Conservation (phyloP, 2,113 vertebrate species). For the Strix uralensis region DNA sequence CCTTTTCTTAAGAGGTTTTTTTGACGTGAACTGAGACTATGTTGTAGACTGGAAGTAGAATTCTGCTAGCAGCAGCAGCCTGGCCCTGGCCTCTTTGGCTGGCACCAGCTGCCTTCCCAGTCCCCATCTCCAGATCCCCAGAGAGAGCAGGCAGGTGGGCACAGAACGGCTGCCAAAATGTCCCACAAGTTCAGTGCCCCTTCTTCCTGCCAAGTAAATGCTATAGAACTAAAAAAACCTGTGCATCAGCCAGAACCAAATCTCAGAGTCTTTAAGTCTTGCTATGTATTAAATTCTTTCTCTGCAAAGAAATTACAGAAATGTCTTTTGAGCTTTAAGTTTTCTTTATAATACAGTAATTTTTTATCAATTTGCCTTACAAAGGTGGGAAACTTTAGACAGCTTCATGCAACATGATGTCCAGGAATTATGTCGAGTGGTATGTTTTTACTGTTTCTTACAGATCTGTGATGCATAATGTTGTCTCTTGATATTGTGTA, state of each 20-base stretch:
- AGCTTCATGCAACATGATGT: conserved; percentile 99
- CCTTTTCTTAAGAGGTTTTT: neutral
- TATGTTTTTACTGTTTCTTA: conserved; percentile 74
- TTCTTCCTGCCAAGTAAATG: neutral
- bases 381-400: conserved; percentile 98
- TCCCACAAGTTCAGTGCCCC: neutral
- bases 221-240: neutral
- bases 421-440: conserved; percentile 98
- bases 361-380: conserved; percentile 2
- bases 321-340: neutral
- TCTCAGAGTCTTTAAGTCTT: neutral
- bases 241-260: neutral
- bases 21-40: neutral
- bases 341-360: neutral
- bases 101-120: neutral
- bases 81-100: neutral
- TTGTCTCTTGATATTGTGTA: neutral
- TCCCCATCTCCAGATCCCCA: neutral
- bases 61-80: neutral
- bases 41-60: neutral
- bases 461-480: neutral
- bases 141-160: neutral
- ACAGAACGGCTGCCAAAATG: neutral
- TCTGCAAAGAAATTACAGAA: neutral
- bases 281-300: neutral